Conservation (phyloP, 2,888 invertebrate species). For the Barypeithes pellucidus region DNA sequence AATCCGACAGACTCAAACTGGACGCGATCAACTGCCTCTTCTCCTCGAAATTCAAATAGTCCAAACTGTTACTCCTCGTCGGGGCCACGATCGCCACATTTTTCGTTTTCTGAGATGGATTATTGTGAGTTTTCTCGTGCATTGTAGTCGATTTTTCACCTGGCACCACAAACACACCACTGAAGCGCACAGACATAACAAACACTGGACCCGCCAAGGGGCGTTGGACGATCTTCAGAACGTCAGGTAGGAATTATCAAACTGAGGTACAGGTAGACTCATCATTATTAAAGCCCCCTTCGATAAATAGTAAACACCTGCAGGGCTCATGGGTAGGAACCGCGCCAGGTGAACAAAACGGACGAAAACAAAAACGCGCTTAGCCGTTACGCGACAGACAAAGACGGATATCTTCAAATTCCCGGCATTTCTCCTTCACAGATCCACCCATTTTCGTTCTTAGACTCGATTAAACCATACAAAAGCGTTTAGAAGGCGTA, state of each 20-base stretch:
- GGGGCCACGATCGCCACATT: slow-evolving; percentile 81
- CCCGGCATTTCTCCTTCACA: slow-evolving; percentile 5
- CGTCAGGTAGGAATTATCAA: slow-evolving; percentile 38
- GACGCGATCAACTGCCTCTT: slow-evolving; percentile 92
- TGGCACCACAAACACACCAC: slow-evolving; percentile 64
- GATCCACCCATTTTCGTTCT: slow-evolving; percentile 14
- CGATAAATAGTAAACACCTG: slow-evolving; percentile 38
- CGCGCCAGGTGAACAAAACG: slow-evolving; percentile 41
- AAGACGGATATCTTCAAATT: background rate
- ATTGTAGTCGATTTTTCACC: slow-evolving; percentile 58
- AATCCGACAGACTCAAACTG: slow-evolving; percentile 89
- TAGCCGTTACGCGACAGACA: slow-evolving; percentile 5
- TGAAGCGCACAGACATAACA: slow-evolving; percentile 64
- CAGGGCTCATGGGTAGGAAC: slow-evolving; percentile 21
- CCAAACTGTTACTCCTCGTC: slow-evolving; percentile 87
- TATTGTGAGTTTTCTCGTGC: slow-evolving; percentile 61
- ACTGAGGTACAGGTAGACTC: slow-evolving; percentile 26
- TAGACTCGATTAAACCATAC: background rate
- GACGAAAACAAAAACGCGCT: slow-evolving; percentile 43
- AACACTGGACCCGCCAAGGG: background rate
- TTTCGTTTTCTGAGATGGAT: slow-evolving; percentile 34
- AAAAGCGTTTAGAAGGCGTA: background rate
- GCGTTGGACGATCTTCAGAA: background rate
- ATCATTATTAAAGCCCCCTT: slow-evolving; percentile 35
- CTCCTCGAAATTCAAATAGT: slow-evolving; percentile 93